Percentiles rank a stretch among this genome's conserved stretches.
Conservation (phyloP, 2,797 vertebrate species). For the Tenualosa ilisha region DNA sequence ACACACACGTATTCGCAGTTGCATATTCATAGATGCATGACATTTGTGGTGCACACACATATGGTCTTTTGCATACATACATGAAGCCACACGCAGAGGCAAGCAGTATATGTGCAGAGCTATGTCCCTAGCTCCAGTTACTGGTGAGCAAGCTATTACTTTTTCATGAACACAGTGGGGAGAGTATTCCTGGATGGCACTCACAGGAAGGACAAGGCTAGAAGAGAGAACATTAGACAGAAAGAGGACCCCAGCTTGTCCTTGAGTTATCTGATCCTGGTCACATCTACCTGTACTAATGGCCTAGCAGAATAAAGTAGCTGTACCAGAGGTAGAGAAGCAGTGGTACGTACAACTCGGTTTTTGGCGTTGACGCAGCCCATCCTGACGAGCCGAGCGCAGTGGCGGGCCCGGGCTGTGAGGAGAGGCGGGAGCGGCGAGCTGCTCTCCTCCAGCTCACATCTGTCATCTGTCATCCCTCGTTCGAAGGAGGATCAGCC, state of each 20-base stretch:
- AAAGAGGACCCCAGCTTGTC: not conserved
- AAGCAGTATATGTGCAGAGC: no score
- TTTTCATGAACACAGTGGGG: not conserved
- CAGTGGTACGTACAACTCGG: constrained; percentile 32
- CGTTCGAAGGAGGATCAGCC: not conserved
- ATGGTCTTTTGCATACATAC: no score
- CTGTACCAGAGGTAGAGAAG: not conserved
- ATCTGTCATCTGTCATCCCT: constrained; percentile 16
- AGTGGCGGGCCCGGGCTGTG: not conserved
- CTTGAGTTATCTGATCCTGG: not conserved
- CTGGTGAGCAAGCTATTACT: no score
- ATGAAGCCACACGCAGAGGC: no score
- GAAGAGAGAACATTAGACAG: not conserved
- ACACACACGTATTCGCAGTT: not conserved
- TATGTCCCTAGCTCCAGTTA: no score
- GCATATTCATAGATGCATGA: not conserved
- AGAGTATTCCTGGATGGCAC: not conserved
- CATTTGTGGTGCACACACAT: not conserved
- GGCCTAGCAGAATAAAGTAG: not conserved
- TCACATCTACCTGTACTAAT: no score
- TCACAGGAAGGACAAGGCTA: not conserved
- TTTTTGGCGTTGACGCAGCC: constrained; percentile 27
- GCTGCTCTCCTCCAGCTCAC: not conserved
- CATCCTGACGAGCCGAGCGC: constrained; percentile 4
- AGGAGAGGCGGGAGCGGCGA: not conserved